Evolutionary conservation across 1,140 invertebrate species (phyloP), one percentile per base, ranked within the genome.

Genomic region (Neodiprion pinetum): DNA sequence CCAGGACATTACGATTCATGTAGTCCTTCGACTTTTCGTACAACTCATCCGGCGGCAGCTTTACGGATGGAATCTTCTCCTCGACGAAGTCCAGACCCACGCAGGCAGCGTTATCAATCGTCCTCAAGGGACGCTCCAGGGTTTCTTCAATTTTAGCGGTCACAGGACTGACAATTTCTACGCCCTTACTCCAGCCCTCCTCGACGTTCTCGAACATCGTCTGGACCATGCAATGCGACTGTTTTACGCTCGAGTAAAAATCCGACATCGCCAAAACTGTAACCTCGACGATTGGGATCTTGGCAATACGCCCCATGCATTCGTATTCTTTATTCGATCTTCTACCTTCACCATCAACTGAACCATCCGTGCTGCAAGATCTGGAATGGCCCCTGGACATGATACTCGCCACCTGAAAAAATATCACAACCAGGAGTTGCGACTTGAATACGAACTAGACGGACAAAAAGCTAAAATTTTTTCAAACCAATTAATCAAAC

Each of bases 81-180:
- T 90, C 89, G 7, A 89, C 79, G 74, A 86, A 90, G 80, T 89
- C 89, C 67, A 91, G 77, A 8, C 90, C 87, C 21, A 83, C 78
- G 77, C 90, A 90, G 7, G 90, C 71, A 12, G 86, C 82, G 66
- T 78, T 85, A 74, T 90, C 90, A 1, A 90, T 85, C 74, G 79
- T 83, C 75, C 88, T 88, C 7, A 90, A 84, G 0, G 90, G 88
- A 10, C 79, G 81, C 81, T 90, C 87, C 0, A 90, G 75, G 8
- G 78, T 74, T 9, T 48, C 75, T 50, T 79, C 79, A 17, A 85
- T 74, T 68, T 78, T 82, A 5, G 72, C 75, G 0, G 83, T 85
- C 3, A 83, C 75, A n/a, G 84, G 84, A 67, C 78, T 79, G 0
- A 82, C 76, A 7, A 82, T 71, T 67, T 86, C 78, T 4, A 71